Evolutionary conservation across 2,888 invertebrate species (phyloP).

Genomic region (Diaphora mendica): DNA sequence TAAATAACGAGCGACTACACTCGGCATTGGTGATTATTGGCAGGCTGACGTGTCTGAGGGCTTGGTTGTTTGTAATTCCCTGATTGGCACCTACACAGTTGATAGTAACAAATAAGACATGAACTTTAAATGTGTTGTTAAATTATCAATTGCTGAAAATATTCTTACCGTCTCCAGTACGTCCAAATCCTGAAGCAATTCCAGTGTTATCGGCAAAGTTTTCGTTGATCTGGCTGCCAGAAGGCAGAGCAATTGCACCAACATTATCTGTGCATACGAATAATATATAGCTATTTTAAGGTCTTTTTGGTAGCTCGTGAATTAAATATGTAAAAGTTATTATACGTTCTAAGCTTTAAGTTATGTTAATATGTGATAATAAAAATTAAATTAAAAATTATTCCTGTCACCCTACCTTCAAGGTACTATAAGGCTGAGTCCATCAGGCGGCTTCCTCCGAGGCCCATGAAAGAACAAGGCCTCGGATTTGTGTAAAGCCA

Average conservation of each 20-base stretch:
- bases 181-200: conserved; percentile 60
- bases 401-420: no score
- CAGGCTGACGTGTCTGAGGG: conserved; percentile 12
- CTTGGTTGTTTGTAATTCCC: background rate
- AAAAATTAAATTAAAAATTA: no score
- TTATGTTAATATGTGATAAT: no score
- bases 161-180: conserved; percentile 55
- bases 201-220: conserved; percentile 50
- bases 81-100: background rate
- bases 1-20: conserved; percentile 48
- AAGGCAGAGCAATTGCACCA: conserved; percentile 52
- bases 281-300: background rate
- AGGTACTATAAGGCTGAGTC: no score
- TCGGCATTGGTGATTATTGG: conserved; percentile 60
- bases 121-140: background rate
- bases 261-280: conserved; percentile 46
- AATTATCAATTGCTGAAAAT: background rate
- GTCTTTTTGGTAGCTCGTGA: no score
- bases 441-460: no score
- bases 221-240: conserved; percentile 45
- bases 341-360: no score
- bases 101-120: background rate
- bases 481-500: no score
- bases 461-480: no score
- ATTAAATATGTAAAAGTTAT: no score